phyloP scores from a whole-genome alignment of 2,113 vertebrate species.

The Synchiropus splendidus region DNA sequence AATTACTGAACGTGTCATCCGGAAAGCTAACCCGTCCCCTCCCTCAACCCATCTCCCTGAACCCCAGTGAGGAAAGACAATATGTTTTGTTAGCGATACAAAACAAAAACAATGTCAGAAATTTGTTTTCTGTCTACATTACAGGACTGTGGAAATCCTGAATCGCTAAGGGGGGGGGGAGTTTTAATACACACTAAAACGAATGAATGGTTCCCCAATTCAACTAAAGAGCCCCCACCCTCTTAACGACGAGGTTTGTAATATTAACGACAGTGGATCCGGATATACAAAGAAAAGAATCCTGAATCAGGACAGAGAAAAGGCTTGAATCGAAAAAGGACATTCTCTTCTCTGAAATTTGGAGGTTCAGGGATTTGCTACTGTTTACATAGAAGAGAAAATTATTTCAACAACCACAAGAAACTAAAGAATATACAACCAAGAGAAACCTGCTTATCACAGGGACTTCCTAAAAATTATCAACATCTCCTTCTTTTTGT shows the following conservation, averaged over 20 bases:
- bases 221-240: constrained; percentile 72
- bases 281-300: constrained; percentile 72
- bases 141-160: constrained; percentile 71
- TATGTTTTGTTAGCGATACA: constrained; percentile 96
- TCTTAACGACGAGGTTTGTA: constrained; percentile 56
- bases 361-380: constrained; percentile 72
- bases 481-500: constrained; percentile 86
- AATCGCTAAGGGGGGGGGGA: constrained; percentile 73
- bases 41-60: constrained; percentile 84
- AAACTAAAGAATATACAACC: constrained; percentile 72
- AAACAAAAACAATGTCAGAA: constrained; percentile 83
- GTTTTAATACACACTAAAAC: constrained; percentile 79
- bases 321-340: constrained; percentile 69
- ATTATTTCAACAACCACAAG: constrained; percentile 77
- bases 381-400: constrained; percentile 98
- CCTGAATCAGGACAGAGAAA: constrained; percentile 71
- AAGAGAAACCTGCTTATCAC: constrained; percentile 65
- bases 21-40: constrained; percentile 80
- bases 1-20: constrained; percentile 98
- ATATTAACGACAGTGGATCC: constrained; percentile 76
- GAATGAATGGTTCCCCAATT: constrained; percentile 75
- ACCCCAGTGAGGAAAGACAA: constrained; percentile 84
- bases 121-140: constrained; percentile 65
- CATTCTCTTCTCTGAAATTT: constrained; percentile 71
- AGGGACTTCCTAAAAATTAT: constrained; percentile 75